These are phyloP conservation scores for Cataglyphis livida DNA, from an alignment of 2,888 invertebrate genomes.

Conservation along the genomic window DNA sequence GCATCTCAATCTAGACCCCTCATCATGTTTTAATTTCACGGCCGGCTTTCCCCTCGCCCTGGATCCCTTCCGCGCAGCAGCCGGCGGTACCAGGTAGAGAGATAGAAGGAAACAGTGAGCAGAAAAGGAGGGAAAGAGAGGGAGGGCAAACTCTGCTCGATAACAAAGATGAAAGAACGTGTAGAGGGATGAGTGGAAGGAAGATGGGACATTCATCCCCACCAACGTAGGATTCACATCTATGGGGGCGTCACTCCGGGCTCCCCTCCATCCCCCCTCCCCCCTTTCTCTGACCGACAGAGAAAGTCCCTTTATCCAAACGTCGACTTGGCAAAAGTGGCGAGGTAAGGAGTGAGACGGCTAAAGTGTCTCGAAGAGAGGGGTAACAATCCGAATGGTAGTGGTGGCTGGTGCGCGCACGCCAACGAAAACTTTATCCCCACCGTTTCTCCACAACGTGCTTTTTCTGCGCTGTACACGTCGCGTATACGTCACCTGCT, in stretches of 20 bases:
- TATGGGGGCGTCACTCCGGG: slow-evolving; percentile 47
- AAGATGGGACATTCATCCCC: slow-evolving; percentile 30
- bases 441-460: slow-evolving; percentile 21
- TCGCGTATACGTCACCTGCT: slow-evolving; percentile 26
- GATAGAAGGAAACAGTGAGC: background rate
- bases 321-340: slow-evolving; percentile 31
- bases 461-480: background rate
- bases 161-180: slow-evolving; percentile 16
- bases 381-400: slow-evolving; percentile 29
- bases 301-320: slow-evolving; percentile 50
- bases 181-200: background rate
- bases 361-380: slow-evolving; percentile 28
- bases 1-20: slow-evolving; percentile 81
- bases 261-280: slow-evolving; percentile 26
- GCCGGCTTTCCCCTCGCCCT: slow-evolving; percentile 75
- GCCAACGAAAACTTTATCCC: slow-evolving; percentile 35
- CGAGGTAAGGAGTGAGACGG: slow-evolving; percentile 2
- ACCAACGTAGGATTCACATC: slow-evolving; percentile 10
- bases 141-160: slow-evolving; percentile 5
- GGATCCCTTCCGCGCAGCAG: slow-evolving; percentile 52
- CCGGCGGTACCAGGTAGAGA: slow-evolving; percentile 47
- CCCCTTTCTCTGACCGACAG: slow-evolving; percentile 27
- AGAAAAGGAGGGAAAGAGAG: slow-evolving; percentile 17
- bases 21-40: slow-evolving; percentile 84
- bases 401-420: slow-evolving; percentile 22